phyloP scores from a whole-genome alignment of 92 coral and sea anemone species.

The Isaurus tuberculatus region DNA sequence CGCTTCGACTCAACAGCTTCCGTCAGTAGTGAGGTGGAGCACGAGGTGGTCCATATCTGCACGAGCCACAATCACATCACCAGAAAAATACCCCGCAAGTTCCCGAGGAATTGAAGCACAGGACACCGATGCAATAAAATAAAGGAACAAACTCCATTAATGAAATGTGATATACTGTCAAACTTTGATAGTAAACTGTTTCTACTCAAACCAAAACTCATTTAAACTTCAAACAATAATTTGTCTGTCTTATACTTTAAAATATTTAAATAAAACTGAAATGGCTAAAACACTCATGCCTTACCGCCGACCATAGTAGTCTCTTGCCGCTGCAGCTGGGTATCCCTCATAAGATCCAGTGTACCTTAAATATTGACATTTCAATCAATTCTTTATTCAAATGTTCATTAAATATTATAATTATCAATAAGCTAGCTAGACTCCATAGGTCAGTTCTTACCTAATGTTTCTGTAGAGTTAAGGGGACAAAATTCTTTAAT shows the following conservation, averaged over 20 bases:
- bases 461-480: no score
- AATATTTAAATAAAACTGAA: not conserved
- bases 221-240: not conserved
- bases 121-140: conserved; percentile 38
- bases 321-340: conserved; percentile 72
- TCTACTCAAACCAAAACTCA: not conserved
- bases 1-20: conserved; percentile 41
- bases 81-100: conserved; percentile 49
- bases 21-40: conserved; percentile 41
- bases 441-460: no score
- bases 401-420: no score
- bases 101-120: conserved; percentile 46
- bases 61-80: conserved; percentile 37
- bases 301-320: conserved; percentile 74
- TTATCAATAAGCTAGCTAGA: no score
- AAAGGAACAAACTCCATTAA: conserved; percentile 34
- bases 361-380: conserved; percentile 47
- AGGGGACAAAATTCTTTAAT: no score
- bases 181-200: not conserved
- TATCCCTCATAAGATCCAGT: conserved; percentile 83
- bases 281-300: not conserved
- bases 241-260: not conserved
- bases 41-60: conserved; percentile 53
- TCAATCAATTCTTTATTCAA: not conserved
- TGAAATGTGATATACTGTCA: not conserved